Evolutionary conservation across 2,888 invertebrate genomes (phyloP).

Genomic region (Cephus rjabovi): DNA sequence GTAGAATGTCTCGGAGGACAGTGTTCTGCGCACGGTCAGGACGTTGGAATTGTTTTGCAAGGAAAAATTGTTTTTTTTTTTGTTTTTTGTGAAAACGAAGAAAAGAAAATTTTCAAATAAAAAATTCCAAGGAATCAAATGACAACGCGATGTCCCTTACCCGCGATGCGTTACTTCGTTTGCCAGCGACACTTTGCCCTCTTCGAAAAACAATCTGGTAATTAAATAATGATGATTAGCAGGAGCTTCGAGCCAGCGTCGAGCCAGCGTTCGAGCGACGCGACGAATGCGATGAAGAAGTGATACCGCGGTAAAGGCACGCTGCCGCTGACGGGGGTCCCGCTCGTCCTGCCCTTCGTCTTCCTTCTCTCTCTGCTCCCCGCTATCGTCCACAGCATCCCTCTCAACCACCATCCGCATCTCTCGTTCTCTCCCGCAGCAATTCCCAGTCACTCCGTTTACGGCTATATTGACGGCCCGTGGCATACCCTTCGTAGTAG

Average conservation of each 20-base stretch:
- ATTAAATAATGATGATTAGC: constrained; percentile 63
- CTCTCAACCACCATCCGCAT: constrained; percentile 8
- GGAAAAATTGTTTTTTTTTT: background rate
- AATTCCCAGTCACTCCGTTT: constrained; percentile 20
- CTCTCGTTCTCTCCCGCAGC: background rate
- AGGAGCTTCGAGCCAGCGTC: constrained; percentile 43
- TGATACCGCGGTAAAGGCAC: constrained; percentile 52
- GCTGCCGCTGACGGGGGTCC: constrained; percentile 54
- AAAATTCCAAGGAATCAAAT: too few relatives aligned
- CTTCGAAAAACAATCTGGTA: constrained; percentile 50
- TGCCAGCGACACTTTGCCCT: background rate
- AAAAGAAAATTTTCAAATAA: constrained; percentile 3
- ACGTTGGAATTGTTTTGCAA: constrained; percentile 14
- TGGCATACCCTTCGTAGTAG: constrained; percentile 19
- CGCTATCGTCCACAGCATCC: constrained; percentile 3
- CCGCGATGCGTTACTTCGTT: too few relatives aligned
- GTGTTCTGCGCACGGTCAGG: constrained; percentile 17
- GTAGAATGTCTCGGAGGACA: constrained; percentile 10
- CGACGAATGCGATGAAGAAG: constrained; percentile 61
- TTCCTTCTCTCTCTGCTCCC: constrained; percentile 18
- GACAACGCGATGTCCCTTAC: too few relatives aligned
- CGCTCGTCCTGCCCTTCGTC: constrained; percentile 19
- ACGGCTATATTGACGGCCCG: constrained; percentile 36
- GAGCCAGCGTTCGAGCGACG: constrained; percentile 34
- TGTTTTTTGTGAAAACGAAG: background rate